Evolutionary conservation across 2,113 vertebrate genomes (phyloP).

Genomic region (Hypocryptadius cinnamomeus): DNA sequence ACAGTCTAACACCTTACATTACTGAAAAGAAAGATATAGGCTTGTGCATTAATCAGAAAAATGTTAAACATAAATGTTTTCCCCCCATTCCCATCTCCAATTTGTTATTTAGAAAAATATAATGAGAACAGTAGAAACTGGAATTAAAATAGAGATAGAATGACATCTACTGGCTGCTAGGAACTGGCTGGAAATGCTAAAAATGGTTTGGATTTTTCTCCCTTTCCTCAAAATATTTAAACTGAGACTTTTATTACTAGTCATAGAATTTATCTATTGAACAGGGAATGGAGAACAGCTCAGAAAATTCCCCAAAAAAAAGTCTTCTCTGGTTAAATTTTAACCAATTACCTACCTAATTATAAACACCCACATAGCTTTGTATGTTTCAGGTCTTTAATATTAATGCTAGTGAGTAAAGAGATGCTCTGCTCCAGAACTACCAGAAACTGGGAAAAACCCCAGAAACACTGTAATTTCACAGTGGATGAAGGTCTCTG

Average conservation of each 20-base stretch:
- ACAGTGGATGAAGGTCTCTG: background rate
- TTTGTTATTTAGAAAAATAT: conserved; percentile 21
- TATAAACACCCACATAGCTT: background rate
- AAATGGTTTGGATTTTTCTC: background rate
- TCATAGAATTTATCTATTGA: background rate
- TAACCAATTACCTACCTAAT: background rate
- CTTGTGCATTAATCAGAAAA: conserved; percentile 34
- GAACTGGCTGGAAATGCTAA: background rate
- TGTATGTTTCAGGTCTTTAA: background rate
- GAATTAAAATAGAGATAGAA: conserved; percentile 61
- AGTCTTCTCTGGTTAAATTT: background rate
- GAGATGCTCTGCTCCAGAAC: background rate
- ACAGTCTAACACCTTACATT: conserved; percentile 26
- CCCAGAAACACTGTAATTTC: background rate
- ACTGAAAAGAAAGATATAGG: conserved; percentile 33
- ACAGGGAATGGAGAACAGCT: background rate
- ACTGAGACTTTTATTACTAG: background rate
- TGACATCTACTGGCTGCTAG: conserved; percentile 67
- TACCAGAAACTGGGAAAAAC: background rate
- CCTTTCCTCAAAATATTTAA: background rate
- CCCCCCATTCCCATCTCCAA: background rate
- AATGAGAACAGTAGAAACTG: background rate
- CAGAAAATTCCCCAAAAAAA: background rate
- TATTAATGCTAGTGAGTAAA: background rate
- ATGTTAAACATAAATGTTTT: conserved; percentile 30